Percentiles rank a stretch among this genome's conserved stretches.
Conservation (phyloP, 2,888 invertebrate genomes). For the Epirrita christyi region DNA sequence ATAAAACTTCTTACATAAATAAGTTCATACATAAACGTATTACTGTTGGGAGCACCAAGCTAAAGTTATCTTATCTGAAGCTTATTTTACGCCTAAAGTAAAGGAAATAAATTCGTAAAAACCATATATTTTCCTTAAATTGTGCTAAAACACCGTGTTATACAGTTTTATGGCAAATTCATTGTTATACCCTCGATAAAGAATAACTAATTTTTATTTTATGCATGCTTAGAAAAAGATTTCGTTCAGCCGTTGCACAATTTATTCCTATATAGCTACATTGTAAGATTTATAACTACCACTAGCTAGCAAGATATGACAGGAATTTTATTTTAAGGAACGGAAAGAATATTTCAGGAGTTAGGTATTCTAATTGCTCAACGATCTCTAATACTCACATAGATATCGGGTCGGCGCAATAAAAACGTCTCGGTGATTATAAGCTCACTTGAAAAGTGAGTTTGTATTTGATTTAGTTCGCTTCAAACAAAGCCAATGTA, state of each 20-base stretch:
- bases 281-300: too few relatives aligned
- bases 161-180: slow-evolving; percentile 38
- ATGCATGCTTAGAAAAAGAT: slow-evolving; percentile 38
- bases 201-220: slow-evolving; percentile 46
- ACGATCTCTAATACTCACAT: too few relatives aligned
- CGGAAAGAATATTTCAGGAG: too few relatives aligned
- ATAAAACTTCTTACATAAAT: slow-evolving; percentile 25
- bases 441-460: too few relatives aligned
- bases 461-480: too few relatives aligned
- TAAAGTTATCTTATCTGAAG: slow-evolving; percentile 8
- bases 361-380: too few relatives aligned
- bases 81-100: slow-evolving; percentile 3
- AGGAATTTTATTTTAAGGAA: too few relatives aligned
- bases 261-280: too few relatives aligned
- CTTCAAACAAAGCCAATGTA: too few relatives aligned
- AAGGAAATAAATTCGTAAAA: slow-evolving; percentile 20
- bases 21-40: slow-evolving; percentile 9
- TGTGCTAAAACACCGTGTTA: slow-evolving; percentile 33
- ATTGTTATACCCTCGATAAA: slow-evolving; percentile 46
- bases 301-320: too few relatives aligned
- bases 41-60: slow-evolving; percentile 1
- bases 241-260: background rate
- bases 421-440: too few relatives aligned
- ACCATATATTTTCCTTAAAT: slow-evolving; percentile 19
- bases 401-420: too few relatives aligned